Percentiles rank a stretch among this genome's conserved stretches.
These are phyloP conservation scores for Acheta domesticus DNA, from an alignment of 2,888 invertebrate species.

Conservation along the genomic window DNA sequence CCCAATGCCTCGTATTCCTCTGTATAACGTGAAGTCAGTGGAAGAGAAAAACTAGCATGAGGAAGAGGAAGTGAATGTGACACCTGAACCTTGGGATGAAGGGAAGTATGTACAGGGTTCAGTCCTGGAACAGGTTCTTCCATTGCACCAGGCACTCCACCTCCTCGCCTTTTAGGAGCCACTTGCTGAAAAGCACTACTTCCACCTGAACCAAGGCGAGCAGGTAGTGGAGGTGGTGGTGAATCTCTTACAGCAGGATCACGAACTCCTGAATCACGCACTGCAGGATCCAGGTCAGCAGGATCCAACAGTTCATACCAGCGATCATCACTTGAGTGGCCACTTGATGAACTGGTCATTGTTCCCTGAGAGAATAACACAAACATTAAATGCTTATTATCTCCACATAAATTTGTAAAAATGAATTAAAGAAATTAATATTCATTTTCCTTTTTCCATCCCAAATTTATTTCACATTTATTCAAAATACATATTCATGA, in stretches of 20 bases:
- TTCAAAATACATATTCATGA: too few species aligned
- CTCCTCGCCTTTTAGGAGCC: constrained; percentile 30
- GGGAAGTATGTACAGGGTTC: not conserved
- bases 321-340: constrained; percentile 61
- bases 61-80: constrained; percentile 50
- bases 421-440: too few species aligned
- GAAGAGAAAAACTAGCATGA: constrained; percentile 47
- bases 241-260: constrained; percentile 38
- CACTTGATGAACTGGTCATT: constrained; percentile 61
- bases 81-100: constrained; percentile 47
- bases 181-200: constrained; percentile 39
- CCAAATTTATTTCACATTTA: too few species aligned
- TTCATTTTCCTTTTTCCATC: too few species aligned
- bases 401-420: too few species aligned
- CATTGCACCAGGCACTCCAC: not conserved
- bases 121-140: not conserved
- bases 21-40: constrained; percentile 38
- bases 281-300: constrained; percentile 38
- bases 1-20: constrained; percentile 37
- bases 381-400: too few species aligned
- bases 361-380: constrained; percentile 47
- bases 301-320: constrained; percentile 53
- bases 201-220: constrained; percentile 44
- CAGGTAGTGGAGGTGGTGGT: constrained; percentile 56
- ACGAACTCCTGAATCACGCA: constrained; percentile 38